phyloP scores from a whole-genome alignment of 1,140 invertebrate species.

The Conus ventricosus region DNA sequence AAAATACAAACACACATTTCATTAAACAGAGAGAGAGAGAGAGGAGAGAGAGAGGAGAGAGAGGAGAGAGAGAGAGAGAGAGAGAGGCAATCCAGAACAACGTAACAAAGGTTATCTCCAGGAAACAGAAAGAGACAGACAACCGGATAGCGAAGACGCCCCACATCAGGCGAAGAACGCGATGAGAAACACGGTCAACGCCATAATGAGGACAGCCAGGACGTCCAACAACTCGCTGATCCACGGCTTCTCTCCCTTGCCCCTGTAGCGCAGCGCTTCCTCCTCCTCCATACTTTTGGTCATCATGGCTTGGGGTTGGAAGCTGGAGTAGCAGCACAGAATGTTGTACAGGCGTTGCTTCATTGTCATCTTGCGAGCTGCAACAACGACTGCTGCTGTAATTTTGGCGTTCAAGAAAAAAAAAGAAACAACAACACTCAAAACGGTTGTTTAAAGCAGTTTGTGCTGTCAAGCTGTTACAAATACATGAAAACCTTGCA shows the following conservation, averaged over 20 bases:
- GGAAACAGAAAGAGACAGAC: neutral
- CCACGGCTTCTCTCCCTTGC: conserved; percentile 38
- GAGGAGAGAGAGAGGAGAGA: neutral
- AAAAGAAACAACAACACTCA: neutral
- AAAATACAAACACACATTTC: too few species aligned
- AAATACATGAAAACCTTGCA: too few species aligned
- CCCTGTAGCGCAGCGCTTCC: conserved; percentile 34
- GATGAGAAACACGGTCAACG: conserved; percentile 42
- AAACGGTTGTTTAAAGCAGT: neutral
- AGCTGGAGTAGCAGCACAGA: conserved; percentile 45
- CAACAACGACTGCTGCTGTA: neutral
- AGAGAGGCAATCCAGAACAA: neutral
- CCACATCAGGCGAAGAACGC: conserved; percentile 31
- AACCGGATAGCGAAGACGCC: neutral
- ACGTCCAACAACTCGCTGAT: conserved; percentile 32
- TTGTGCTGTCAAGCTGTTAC: too few species aligned
- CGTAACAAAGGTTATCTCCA: neutral
- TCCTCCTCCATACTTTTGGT: conserved; percentile 42
- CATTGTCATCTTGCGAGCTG: conserved; percentile 16
- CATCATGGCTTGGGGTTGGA: conserved; percentile 9
- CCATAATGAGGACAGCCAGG: conserved; percentile 37
- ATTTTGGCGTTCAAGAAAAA: neutral
- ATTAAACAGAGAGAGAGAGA: neutral
- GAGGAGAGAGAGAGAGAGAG: neutral
- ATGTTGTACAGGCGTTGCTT: conserved; percentile 42